Evolutionary conservation across 1,140 invertebrate species (phyloP).

Genomic region (Megalonaias nervosa): DNA sequence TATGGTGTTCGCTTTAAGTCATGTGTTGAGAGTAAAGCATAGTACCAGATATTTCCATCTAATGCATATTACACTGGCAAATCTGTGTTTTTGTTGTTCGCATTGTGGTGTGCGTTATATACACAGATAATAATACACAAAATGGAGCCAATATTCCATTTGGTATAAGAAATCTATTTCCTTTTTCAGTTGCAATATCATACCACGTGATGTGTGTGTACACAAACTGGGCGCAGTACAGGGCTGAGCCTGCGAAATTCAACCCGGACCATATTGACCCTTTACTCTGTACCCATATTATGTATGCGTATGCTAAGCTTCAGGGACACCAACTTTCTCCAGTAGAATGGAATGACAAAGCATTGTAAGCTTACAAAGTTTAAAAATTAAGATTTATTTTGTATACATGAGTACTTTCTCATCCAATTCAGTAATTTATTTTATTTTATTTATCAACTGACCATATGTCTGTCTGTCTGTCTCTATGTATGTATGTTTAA

Average conservation of each 20-base stretch:
- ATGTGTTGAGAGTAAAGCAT: no score
- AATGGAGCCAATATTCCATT: no score
- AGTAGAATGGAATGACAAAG: constrained; percentile 37
- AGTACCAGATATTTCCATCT: no score
- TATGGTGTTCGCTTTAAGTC: no score
- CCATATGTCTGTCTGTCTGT: not conserved
- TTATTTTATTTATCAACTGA: not conserved
- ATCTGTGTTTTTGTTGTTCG: no score
- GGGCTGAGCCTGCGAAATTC: constrained; percentile 25
- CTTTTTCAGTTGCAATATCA: not conserved
- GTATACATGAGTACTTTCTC: not conserved
- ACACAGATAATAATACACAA: no score
- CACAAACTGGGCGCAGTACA: constrained; percentile 47
- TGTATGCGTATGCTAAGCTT: constrained; percentile 87
- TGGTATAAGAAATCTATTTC: no score
- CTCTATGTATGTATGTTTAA: no score
- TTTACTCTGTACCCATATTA: constrained; percentile 89
- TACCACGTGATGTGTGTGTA: constrained; percentile 33
- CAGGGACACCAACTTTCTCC: constrained; percentile 23
- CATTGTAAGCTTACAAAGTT: no score
- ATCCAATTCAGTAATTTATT: not conserved
- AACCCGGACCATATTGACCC: constrained; percentile 88
- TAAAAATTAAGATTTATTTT: no score
- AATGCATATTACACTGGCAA: no score
- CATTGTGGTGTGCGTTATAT: no score